Evolutionary conservation across 2,888 invertebrate genomes (phyloP).

Genomic region (Trilocha varians): DNA sequence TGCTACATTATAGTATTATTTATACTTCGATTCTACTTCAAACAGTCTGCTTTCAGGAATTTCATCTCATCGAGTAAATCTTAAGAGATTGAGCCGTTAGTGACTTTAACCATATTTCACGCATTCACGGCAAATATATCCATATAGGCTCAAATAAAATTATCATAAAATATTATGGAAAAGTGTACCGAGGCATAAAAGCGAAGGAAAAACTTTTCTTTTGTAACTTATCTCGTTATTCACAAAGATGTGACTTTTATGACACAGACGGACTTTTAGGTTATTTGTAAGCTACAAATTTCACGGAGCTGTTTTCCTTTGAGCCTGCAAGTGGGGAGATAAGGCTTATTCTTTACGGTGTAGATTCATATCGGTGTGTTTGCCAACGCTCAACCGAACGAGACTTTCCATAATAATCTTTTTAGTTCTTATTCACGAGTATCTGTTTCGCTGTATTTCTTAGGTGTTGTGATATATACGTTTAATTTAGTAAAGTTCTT

Average conservation of each 20-base stretch:
- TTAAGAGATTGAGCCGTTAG: conserved; percentile 14
- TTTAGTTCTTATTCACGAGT: background rate
- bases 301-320: conserved; percentile 36
- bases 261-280: conserved; percentile 50
- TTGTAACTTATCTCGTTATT: conserved; percentile 62
- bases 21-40: too few species aligned
- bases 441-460: too few species aligned
- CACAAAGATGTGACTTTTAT: conserved; percentile 65
- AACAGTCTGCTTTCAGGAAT: too few species aligned
- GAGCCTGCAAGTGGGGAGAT: conserved; percentile 24
- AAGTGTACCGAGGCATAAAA: conserved; percentile 49
- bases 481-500: too few species aligned
- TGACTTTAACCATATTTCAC: conserved; percentile 20
- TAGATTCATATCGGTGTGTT: conserved; percentile 13
- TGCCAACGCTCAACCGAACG: background rate
- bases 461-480: too few species aligned
- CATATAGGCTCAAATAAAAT: conserved; percentile 50
- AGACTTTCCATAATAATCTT: background rate
- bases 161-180: conserved; percentile 54
- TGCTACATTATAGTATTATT: too few species aligned
- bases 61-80: conserved; percentile 3
- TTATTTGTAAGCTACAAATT: conserved; percentile 53
- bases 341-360: conserved; percentile 22
- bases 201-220: conserved; percentile 44
- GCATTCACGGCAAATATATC: conserved; percentile 25